Evolutionary conservation across 1,140 invertebrate species (phyloP).

Genomic region (Andricus grossulariae): DNA sequence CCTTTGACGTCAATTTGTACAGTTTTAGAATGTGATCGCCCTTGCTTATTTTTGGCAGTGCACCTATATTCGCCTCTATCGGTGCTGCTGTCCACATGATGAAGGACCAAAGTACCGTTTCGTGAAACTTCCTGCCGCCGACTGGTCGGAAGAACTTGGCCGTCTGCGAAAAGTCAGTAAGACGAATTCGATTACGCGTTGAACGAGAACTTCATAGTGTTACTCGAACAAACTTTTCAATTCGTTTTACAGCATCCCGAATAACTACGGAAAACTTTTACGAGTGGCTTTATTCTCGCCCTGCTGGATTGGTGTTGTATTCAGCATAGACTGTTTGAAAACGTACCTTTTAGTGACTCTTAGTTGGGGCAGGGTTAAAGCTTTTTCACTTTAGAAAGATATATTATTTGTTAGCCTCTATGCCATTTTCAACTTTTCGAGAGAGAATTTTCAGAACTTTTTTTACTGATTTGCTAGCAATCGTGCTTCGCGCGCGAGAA

Average conservation of each 20-base stretch:
- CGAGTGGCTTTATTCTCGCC: conserved; percentile 43
- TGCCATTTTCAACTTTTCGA: background rate
- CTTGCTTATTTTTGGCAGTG: conserved; percentile 89
- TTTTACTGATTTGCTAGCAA: too few relatives aligned
- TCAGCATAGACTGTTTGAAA: conserved; percentile 41
- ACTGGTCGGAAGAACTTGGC: conserved; percentile 88
- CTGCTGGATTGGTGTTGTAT: background rate
- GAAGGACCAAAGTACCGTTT: conserved; percentile 87
- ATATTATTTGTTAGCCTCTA: background rate
- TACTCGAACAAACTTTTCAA: conserved; percentile 52
- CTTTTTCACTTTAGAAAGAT: background rate
- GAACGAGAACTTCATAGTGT: conserved; percentile 41
- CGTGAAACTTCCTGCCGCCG: conserved; percentile 90
- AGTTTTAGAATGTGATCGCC: conserved; percentile 86
- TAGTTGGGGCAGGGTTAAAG: background rate
- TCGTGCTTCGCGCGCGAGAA: too few relatives aligned
- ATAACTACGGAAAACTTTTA: conserved; percentile 58
- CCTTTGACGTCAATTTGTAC: conserved; percentile 91
- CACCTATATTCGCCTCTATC: conserved; percentile 90
- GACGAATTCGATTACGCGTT: conserved; percentile 50
- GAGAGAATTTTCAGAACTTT: too few relatives aligned
- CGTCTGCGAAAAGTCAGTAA: conserved; percentile 77
- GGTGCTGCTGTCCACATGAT: conserved; percentile 85
- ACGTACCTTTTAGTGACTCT: conserved; percentile 40
- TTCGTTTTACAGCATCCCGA: conserved; percentile 52